Evolutionary conservation across 1,140 invertebrate genomes (phyloP).

Genomic region (Mycetomoellerius zeteki): DNA sequence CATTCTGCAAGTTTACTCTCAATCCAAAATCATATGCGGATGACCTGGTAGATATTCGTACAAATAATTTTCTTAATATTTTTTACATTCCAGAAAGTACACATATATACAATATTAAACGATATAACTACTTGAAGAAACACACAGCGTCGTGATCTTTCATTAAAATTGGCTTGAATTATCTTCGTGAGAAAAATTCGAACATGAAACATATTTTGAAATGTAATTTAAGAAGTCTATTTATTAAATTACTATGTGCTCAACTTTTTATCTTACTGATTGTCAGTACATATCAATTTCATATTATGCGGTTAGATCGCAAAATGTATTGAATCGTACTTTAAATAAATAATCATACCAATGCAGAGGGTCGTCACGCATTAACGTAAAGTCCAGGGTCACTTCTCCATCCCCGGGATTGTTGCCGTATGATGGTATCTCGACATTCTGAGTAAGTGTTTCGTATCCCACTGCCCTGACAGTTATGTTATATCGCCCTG

Average conservation of each 20-base stretch:
- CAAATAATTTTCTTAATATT: constrained; percentile 60
- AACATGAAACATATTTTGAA: not conserved
- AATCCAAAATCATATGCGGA: constrained; percentile 83
- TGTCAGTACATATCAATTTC: not conserved
- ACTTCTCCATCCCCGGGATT: constrained; percentile 86
- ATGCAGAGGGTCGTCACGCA: constrained; percentile 91
- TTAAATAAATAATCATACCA: constrained; percentile 87
- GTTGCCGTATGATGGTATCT: constrained; percentile 83
- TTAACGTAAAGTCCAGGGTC: constrained; percentile 93
- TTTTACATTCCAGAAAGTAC: constrained; percentile 83
- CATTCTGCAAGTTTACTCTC: constrained; percentile 78
- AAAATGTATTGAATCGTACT: constrained; percentile 1
- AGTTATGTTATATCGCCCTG: constrained; percentile 95
- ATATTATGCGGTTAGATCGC: not conserved
- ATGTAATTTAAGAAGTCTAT: not conserved
- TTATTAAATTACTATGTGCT: too few relatives aligned
- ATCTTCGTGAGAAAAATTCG: not conserved
- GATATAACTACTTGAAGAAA: constrained; percentile 57
- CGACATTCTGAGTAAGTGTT: constrained; percentile 88
- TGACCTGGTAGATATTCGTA: constrained; percentile 75
- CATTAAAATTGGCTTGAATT: constrained; percentile 5
- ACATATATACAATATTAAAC: constrained; percentile 81
- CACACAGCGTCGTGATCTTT: not conserved
- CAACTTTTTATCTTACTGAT: not conserved
- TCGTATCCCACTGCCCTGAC: constrained; percentile 91